Conservation (phyloP, 1,140 invertebrate species). For the Drosophila santomea region DNA sequence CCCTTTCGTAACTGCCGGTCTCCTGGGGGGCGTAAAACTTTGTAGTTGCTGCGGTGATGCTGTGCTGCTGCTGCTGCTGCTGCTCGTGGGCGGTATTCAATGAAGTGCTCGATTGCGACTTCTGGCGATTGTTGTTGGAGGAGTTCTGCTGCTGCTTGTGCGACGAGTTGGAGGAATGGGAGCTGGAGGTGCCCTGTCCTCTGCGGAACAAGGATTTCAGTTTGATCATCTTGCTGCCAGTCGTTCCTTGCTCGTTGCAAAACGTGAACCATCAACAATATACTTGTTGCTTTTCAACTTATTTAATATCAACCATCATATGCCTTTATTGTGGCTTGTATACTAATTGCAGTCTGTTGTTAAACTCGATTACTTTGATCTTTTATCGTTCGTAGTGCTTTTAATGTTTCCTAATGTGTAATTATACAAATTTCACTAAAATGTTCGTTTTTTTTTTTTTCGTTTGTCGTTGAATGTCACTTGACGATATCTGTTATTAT, state of each 20-base stretch:
- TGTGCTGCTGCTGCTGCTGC: slow-evolving; percentile 46
- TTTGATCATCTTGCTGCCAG: slow-evolving; percentile 89
- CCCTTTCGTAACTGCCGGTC: slow-evolving; percentile 67
- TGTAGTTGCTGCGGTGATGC: slow-evolving; percentile 50
- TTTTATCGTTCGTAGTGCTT: not conserved
- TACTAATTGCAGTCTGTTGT: too few species aligned
- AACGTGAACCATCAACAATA: slow-evolving; percentile 66
- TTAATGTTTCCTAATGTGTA: not conserved
- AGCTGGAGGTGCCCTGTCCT: slow-evolving; percentile 86
- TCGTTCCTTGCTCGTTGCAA: slow-evolving; percentile 36
- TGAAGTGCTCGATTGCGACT: slow-evolving; percentile 79
- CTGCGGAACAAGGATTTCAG: slow-evolving; percentile 92
- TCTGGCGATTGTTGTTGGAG: slow-evolving; percentile 78
- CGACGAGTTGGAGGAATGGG: slow-evolving; percentile 72
- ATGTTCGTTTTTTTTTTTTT: not conserved
- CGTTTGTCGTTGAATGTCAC: slow-evolving; percentile 9
- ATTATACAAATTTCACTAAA: too few species aligned
- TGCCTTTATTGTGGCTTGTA: not conserved
- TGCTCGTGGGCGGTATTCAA: slow-evolving; percentile 77
- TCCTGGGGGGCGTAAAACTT: slow-evolving; percentile 75
- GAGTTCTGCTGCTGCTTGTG: slow-evolving; percentile 62
- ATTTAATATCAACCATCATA: not conserved
- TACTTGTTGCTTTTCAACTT: not conserved
- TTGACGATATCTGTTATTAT: slow-evolving; percentile 21
- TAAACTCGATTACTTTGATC: too few species aligned